These are phyloP conservation scores for Tyto alba DNA, from an alignment of 2,113 vertebrate species.

Conservation along the genomic window DNA sequence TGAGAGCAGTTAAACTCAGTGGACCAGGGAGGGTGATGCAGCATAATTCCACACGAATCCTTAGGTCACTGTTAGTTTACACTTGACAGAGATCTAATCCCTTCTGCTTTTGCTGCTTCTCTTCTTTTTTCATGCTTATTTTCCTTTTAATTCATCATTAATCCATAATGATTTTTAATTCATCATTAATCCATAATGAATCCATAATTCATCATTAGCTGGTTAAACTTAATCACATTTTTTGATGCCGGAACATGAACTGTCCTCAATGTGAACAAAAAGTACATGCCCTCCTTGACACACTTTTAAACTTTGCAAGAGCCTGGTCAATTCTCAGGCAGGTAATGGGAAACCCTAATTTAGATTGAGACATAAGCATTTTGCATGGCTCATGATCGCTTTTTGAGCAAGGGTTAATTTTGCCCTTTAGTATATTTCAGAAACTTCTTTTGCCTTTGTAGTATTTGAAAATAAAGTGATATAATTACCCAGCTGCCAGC, in stretches of 20 bases:
- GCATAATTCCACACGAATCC: fast-evolving
- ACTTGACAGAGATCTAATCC: not conserved
- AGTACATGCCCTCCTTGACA: fast-evolving
- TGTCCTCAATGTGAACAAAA: not conserved
- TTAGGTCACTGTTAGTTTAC: not conserved
- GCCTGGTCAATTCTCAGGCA: not conserved
- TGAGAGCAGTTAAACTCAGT: not conserved
- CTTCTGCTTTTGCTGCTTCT: not conserved
- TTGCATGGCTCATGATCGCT: not conserved
- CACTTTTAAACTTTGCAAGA: not conserved
- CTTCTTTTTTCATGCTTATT: not conserved
- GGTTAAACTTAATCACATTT: not conserved
- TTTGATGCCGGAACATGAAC: not conserved
- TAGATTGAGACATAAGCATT: not conserved
- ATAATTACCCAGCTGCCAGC: not conserved
- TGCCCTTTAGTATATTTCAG: not conserved
- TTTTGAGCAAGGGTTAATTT: not conserved
- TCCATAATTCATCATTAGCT: not conserved
- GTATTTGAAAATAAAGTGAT: not conserved
- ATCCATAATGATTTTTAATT: too few relatives aligned
- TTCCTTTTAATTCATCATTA: too few relatives aligned
- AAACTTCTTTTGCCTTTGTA: not conserved
- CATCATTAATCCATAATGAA: too few relatives aligned
- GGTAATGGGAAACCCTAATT: not conserved
- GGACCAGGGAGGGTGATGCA: not conserved